phyloP scores from a whole-genome alignment of 2,113 vertebrate species.

The Cynocephalus volans region DNA sequence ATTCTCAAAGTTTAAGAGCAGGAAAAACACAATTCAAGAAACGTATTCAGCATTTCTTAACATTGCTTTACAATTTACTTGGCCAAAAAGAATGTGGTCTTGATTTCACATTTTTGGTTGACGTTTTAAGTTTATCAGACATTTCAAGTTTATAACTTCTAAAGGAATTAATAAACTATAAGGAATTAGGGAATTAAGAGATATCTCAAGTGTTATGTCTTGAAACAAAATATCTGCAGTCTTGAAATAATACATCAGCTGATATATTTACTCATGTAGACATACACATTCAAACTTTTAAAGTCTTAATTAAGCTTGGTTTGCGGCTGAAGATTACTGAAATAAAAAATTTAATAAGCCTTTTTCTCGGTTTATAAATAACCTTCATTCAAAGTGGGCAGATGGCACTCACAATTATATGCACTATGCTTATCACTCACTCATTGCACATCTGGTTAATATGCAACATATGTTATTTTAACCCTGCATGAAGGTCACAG shows the following conservation, averaged over 20 bases:
- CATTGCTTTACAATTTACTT: conserved; percentile 46
- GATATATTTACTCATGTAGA: not conserved
- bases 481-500: not conserved
- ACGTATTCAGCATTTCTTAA: not conserved
- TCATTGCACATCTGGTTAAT: conserved; percentile 25
- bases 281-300: conserved; percentile 23
- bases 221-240: not conserved
- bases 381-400: not conserved
- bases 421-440: not conserved
- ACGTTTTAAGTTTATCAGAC: conserved; percentile 24
- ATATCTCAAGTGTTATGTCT: not conserved
- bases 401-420: not conserved
- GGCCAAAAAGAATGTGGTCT: not conserved
- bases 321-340: conserved; percentile 14
- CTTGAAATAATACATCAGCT: conserved; percentile 22
- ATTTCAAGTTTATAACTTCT: conserved; percentile 46
- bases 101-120: conserved; percentile 3
- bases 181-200: conserved; percentile 31
- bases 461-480: conserved; percentile 4
- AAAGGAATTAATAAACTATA: conserved; percentile 34
- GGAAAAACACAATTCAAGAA: conserved; percentile 60
- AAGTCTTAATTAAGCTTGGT: conserved; percentile 47
- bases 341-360: not conserved
- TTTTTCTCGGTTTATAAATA: not conserved
- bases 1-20: conserved; percentile 16